phyloP scores from a whole-genome alignment of 2,113 vertebrate species.

The Todiramphus chloris region DNA sequence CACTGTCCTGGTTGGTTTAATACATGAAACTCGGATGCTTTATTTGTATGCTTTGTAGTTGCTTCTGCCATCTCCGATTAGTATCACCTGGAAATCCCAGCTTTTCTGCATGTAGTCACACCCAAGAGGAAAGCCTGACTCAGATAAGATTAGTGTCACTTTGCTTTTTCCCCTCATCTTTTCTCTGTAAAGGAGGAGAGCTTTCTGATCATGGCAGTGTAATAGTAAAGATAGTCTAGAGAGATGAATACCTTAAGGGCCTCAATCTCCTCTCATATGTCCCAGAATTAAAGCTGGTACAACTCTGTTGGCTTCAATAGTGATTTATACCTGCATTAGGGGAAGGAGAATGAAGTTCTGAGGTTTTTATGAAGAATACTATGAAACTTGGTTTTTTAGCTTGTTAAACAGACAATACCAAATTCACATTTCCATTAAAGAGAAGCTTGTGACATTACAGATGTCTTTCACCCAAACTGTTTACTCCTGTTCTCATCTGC shows the following conservation, averaged over 20 bases:
- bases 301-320: constrained; percentile 13
- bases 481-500: background rate
- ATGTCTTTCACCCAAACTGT: background rate
- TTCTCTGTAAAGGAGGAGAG: constrained; percentile 48
- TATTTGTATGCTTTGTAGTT: constrained; percentile 61
- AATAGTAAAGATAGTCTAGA: constrained; percentile 25
- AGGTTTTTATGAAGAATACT: background rate
- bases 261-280: constrained; percentile 5
- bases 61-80: constrained; percentile 62
- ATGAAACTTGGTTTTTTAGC: background rate
- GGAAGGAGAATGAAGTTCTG: background rate
- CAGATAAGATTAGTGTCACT: constrained; percentile 66
- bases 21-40: constrained; percentile 34
- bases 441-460: background rate
- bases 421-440: background rate
- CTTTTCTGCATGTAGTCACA: constrained; percentile 61
- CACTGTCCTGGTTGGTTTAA: constrained; percentile 12
- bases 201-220: constrained; percentile 52
- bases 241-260: constrained; percentile 48
- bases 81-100: constrained; percentile 57
- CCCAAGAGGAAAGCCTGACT: constrained; percentile 56
- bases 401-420: background rate
- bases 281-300: constrained; percentile 16
- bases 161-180: constrained; percentile 51
- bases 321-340: constrained; percentile 4